Conservation (phyloP, 2,888 invertebrate species). For the Enoplolaimus lenunculus region DNA sequence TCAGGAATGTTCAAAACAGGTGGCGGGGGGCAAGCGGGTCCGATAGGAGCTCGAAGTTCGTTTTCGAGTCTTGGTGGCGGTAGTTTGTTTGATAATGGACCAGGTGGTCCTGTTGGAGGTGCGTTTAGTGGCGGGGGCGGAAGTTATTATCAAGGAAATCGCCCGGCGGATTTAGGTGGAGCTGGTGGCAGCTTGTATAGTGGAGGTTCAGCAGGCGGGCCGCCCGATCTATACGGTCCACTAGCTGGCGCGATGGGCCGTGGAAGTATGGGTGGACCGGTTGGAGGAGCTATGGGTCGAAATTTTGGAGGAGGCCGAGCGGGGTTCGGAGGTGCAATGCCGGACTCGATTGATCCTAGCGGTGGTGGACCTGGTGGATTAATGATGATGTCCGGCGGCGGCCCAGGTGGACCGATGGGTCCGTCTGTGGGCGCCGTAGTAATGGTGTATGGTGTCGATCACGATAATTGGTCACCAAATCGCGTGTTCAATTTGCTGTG, state of each 20-base stretch:
- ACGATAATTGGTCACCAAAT: conserved; percentile 82
- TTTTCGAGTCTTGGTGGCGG: too few species aligned
- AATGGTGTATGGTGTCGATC: conserved; percentile 94
- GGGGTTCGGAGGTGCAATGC: conserved; percentile 5
- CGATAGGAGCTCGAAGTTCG: too few species aligned
- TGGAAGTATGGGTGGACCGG: not conserved
- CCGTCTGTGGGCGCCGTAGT: conserved; percentile 51
- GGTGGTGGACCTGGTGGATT: conserved; percentile 9
- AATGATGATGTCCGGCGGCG: not conserved
- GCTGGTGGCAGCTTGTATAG: not conserved
- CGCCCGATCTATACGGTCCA: not conserved
- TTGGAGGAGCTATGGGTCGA: conserved; percentile 16
- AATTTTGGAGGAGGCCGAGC: not conserved
- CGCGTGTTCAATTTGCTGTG: conserved; percentile 94
- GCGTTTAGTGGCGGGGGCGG: too few species aligned
- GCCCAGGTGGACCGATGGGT: not conserved
- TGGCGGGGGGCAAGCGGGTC: too few species aligned
- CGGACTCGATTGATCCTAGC: not conserved
- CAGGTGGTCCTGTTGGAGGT: too few species aligned
- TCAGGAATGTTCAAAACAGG: too few species aligned
- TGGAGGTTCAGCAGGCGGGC: not conserved
- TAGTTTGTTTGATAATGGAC: too few species aligned
- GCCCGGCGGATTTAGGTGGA: too few species aligned
- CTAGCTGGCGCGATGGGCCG: not conserved
- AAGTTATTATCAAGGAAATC: too few species aligned